Base-by-base conservation (phyloP, 2,888 invertebrate species). In the Apamea anceps region DNA sequence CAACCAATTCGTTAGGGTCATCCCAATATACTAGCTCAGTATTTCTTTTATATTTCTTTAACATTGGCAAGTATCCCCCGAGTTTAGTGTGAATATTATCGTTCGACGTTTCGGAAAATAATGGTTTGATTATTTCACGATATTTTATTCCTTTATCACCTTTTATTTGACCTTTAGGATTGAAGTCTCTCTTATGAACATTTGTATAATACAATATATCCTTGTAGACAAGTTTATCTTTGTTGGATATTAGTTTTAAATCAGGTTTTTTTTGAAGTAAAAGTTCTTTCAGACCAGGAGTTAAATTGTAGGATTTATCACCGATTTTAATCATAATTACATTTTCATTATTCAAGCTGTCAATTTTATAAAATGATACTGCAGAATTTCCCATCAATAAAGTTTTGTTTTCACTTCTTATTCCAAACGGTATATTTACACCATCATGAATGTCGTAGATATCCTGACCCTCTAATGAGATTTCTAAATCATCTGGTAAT, bases 91-190 rank as follows among this genome's bases (percentile, higher is more conserved):
- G 13, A 71, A 7, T 37, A 0, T 37, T 54, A 54, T 54, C 3
- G 25, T 37, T 32, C 37, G 13, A 54, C 13, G 13, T n/a, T 1
- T n/a, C 60, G n/a, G 13, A 21, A 70, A 70, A 32, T 12, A 54
- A 32, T 28, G 68, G 48, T 51, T 15, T 67, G 45, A 66, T 66
- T 66, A 66, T 66, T 15, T 66, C 63, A 32, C 65, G 65, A 66
- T 66, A 66, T 1, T 66, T 67, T 7, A n/a, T 42, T 8, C 67
- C n/a, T 67, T 67, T 67, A 0, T 67, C 67, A 7, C 67, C 67
- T 67, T 15, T 67, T n/a, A 67, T 67, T 67, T 68, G 68, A 1
- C 48, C 48, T 4, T 18, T n/a, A n/a, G 60, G n/a, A 0, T 60
- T 60, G 5, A 60, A 68, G 10, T 68, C 48, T 28, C 68, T 48